Evolutionary conservation across 2,797 vertebrate species (phyloP).

Genomic region (Crenuchus spilurus): DNA sequence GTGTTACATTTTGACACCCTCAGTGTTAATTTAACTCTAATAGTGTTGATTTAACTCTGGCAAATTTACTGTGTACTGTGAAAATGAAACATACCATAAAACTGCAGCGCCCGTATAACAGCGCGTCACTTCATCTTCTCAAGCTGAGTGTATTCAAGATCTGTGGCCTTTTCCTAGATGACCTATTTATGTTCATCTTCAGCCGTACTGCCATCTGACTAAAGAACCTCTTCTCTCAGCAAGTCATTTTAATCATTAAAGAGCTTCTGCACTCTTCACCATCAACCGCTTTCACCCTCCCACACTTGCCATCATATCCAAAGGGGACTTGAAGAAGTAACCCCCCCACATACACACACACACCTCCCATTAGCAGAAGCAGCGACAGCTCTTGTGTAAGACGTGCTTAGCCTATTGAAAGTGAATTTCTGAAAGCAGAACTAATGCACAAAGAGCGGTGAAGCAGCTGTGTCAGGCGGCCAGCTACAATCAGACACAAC

Average conservation of each 20-base stretch:
- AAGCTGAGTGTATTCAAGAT: not conserved
- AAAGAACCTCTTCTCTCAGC: not conserved
- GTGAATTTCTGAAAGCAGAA: conserved; percentile 27
- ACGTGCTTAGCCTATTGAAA: conserved; percentile 4
- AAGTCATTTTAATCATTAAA: conserved; percentile 22
- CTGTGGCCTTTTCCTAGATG: not conserved
- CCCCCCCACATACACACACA: conserved; percentile 12
- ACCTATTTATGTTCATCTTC: not conserved
- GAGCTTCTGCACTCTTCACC: not conserved
- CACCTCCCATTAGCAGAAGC: conserved; percentile 27
- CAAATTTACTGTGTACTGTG: no score
- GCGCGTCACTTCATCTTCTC: not conserved
- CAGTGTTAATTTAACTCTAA: no score
- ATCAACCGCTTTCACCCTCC: not conserved
- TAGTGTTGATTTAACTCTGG: no score
- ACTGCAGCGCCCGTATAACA: not conserved
- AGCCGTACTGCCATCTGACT: not conserved
- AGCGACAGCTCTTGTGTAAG: not conserved
- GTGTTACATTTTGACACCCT: no score
- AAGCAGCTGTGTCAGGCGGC: not conserved
- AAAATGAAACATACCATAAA: no score
- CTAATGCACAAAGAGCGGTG: conserved; percentile 22
- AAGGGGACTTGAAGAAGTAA: conserved; percentile 44
- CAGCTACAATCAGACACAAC: conserved; percentile 3
- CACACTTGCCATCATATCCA: conserved; percentile 5